Conservation (phyloP, 2,797 vertebrate genomes). For the Paramormyrops hopkinsi region DNA sequence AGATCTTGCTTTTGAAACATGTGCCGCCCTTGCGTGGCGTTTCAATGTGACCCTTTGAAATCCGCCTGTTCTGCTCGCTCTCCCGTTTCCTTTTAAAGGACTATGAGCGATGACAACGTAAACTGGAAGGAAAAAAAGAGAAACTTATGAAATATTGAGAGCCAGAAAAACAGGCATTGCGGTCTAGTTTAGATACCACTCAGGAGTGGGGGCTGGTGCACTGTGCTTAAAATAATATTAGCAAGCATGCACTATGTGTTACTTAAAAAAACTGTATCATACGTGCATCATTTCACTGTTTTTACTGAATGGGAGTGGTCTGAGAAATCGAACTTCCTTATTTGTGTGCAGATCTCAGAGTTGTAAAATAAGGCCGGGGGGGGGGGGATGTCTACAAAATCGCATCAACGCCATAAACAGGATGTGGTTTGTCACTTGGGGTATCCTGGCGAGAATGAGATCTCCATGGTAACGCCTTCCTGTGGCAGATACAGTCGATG, state of each 20-base stretch:
- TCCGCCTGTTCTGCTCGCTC: neutral
- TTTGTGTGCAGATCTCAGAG: conserved; percentile 36
- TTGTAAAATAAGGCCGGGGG: conserved; percentile 21
- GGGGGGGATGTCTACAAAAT: conserved; percentile 46
- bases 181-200: neutral
- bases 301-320: conserved; percentile 10
- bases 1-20: neutral
- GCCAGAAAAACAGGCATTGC: neutral
- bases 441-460: conserved; percentile 44
- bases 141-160: conserved; percentile 1
- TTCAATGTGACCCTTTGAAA: neutral
- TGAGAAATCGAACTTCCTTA: conserved; percentile 18
- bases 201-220: neutral
- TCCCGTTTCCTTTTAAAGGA: neutral
- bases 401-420: conserved; percentile 50
- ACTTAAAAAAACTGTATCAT: neutral
- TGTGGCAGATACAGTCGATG: conserved; percentile 37
- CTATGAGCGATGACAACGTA: neutral
- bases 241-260: neutral
- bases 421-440: conserved; percentile 55
- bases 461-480: conserved; percentile 56
- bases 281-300: neutral
- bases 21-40: neutral
- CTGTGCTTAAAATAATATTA: neutral
- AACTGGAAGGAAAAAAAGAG: neutral